These are phyloP conservation scores for Keiferia lycopersicella DNA, from an alignment of 2,888 invertebrate genomes.

Conservation along the genomic window DNA sequence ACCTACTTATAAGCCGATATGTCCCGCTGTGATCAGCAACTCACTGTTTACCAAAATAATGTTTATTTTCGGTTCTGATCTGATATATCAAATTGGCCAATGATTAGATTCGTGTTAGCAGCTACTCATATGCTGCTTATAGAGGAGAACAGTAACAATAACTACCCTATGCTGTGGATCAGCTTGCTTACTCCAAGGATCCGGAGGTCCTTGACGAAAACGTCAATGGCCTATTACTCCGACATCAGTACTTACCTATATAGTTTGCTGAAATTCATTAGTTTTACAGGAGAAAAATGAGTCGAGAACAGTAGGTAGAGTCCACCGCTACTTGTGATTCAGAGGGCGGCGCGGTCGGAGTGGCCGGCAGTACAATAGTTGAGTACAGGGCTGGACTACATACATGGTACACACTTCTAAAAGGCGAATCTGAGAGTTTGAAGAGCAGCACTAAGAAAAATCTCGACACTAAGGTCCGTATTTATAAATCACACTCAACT, in stretches of 20 bases:
- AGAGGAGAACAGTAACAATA: neutral
- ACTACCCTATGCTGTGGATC: neutral
- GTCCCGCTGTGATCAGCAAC: neutral
- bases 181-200: neutral
- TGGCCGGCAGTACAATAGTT: constrained; percentile 45
- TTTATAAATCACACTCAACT: too few species aligned
- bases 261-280: too few species aligned
- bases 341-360: constrained; percentile 51
- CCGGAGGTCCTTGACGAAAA: too few species aligned
- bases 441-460: too few species aligned
- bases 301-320: constrained; percentile 38
- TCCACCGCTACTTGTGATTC: constrained; percentile 58
- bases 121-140: neutral
- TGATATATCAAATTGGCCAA: neutral
- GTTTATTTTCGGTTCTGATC: neutral
- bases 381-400: neutral
- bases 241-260: too few species aligned
- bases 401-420: too few species aligned
- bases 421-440: too few species aligned
- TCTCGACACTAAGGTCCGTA: too few species aligned
- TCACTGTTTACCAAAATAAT: neutral
- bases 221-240: too few species aligned
- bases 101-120: neutral
- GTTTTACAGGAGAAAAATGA: too few species aligned
- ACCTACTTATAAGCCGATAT: neutral